Evolutionary conservation across 2,888 invertebrate species (phyloP), one percentile per base, ranked within the genome.

Genomic region (Agriotes lineatus): DNA sequence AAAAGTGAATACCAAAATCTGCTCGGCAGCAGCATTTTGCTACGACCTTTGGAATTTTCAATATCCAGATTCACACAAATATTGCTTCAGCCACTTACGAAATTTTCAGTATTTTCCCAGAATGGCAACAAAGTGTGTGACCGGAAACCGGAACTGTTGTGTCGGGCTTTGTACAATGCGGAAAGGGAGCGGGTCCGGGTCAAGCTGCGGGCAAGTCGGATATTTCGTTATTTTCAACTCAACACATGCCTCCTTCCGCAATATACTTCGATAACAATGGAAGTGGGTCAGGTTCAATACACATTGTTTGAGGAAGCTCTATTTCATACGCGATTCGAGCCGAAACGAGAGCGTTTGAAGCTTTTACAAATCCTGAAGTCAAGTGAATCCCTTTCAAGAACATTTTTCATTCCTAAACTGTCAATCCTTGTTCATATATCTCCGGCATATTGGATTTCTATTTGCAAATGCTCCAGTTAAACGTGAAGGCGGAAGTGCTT

Each of bases 141-240:
- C 66, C 66, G 66, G 66, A 66, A 59, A 58, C 64, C 64, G 64
- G 66, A 59, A 60, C 33, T 60, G 59, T 66, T 54, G 30, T 60
- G 48, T 42, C 48, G 39, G 59, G 33, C 19, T 45, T 33, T 5
- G 4, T 5, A 67, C 56, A 61, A 61, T 60, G 33, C 59, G 59
- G 52, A 58, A 66, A 66, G 44, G 19, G 50, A 44, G 48, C 39
- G 50, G 50, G 39, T 44, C 9, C 37, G 54, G 61, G 61, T 67
- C 61, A 61, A 67, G 56, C 61, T 61, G 44, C 50, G 61, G 56
- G 44, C 56, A 67, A 61, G 67, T 54, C 61, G 60, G 60, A 67
- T 67, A 67, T 67, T 67, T 67, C 54, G 60, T 67, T 67, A 67
- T 67, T 67, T 67, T 67, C 67, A 67, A 48, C 61, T 61, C 44